Evolutionary conservation across 1,140 invertebrate species (phyloP).

Genomic region (Zaprionus camerounensis): DNA sequence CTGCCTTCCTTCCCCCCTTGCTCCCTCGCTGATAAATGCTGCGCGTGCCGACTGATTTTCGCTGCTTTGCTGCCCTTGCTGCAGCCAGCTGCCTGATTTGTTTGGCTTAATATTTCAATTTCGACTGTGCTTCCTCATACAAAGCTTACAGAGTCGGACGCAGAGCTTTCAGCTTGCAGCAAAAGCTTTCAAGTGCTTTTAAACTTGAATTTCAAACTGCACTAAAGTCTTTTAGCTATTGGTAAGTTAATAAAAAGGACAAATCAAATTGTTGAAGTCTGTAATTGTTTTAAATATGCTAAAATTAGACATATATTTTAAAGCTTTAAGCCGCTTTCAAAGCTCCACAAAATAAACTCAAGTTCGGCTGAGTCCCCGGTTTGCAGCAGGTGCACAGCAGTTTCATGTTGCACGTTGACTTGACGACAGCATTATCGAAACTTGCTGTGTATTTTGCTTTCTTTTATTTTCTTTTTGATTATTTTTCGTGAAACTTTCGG

Average conservation of each 20-base stretch:
- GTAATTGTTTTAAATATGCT: background rate
- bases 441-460: background rate
- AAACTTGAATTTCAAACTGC: background rate
- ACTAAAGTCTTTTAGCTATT: background rate
- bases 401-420: background rate
- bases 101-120: slow-evolving; percentile 78
- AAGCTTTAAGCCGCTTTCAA: background rate
- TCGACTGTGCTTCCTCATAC: slow-evolving; percentile 14
- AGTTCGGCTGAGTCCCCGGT: background rate
- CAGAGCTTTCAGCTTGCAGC: too few species aligned
- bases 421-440: background rate
- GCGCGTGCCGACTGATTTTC: slow-evolving; percentile 64
- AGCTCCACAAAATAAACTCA: background rate
- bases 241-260: background rate
- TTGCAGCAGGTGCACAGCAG: background rate
- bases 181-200: background rate
- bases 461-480: background rate
- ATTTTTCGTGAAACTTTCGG: background rate
- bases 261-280: background rate
- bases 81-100: slow-evolving; percentile 63
- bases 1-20: slow-evolving; percentile 14
- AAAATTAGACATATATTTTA: background rate
- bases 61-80: slow-evolving; percentile 5
- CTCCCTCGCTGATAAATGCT: slow-evolving; percentile 55
- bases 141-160: too few species aligned